Evolutionary conservation across 2,888 invertebrate species (phyloP), one percentile per base, ranked within the genome.

Genomic region (Andrena camellia): DNA sequence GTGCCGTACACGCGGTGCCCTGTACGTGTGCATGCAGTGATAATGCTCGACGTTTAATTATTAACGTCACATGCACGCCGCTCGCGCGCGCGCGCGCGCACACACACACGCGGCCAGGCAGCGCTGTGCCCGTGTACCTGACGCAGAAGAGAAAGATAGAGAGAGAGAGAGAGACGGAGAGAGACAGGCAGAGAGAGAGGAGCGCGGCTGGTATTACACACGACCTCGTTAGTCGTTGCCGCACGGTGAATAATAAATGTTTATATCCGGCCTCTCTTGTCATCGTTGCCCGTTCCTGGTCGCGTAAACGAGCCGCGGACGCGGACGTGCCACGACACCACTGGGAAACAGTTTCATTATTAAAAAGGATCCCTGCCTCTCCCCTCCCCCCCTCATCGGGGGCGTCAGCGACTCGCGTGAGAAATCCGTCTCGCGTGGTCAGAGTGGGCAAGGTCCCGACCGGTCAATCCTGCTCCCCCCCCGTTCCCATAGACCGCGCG

Each of bases 161-260:
- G 17, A 6, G n/a, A 7, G 33, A 26, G 35, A 71, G 29, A 33
- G 63, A 83, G 29, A 42, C 42, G 52, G 29, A 29, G 63, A 35
- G 54, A 68, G 23, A 76, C 20, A 57, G 54, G 59, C 20, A 35
- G 35, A 59, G 67, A 59, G 20, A 62, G 69, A 29, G 73, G 78
- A 73, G 72, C 20, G 10, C 76, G 85, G 79, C 77, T 77, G 80
- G 78, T 84, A 89, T 85, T 89, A 86, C 84, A 81, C 89, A 88
- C 90, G 91, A 87, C 90, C 90, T 92, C 92, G 92, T 92, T 92
- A 91, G 86, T 81, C 81, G 88, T 71, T 77, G 89, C 81, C 88
- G 89, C 88, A 84, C 88, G 84, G 82, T 91, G 91, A 91, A 92
- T 92, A 92, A 92, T 92, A 91, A 91, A 91, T 90, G 90, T 90